Evolutionary conservation across 37 sponge, comb jelly and placozoan genomes (phyloP).

Genomic region (Ianthella basta): DNA sequence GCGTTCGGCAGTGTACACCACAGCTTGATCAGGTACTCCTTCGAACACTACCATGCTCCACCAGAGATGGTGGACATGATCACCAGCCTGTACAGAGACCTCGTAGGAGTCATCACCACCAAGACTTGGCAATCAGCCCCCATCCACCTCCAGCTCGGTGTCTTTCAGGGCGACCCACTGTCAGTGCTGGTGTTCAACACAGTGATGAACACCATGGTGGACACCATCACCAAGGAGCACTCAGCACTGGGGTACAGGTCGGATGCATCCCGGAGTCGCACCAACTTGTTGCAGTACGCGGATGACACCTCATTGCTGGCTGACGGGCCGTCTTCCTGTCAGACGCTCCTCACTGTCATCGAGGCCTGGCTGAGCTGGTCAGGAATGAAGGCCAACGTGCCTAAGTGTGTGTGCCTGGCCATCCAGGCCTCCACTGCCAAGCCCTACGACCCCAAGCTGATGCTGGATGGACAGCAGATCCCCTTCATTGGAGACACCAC

Average conservation of each 20-base stretch:
- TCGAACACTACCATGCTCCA: constrained; percentile 37
- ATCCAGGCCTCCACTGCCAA: constrained; percentile 26
- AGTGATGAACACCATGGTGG: constrained; percentile 38
- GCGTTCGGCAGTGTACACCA: constrained; percentile 49
- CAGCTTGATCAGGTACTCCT: constrained; percentile 23
- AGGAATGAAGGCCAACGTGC: constrained; percentile 37
- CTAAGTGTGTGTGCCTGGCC: constrained; percentile 27
- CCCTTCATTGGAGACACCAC: constrained; percentile 34
- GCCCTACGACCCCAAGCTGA: constrained; percentile 28
- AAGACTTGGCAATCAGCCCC: constrained; percentile 11
- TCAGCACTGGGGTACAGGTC: too few species aligned
- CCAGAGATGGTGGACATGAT: background rate
- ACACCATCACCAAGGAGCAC: constrained; percentile 33
- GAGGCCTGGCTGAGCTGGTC: constrained; percentile 38
- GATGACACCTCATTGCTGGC: constrained; percentile 31
- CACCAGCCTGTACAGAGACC: background rate
- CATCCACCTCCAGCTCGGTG: constrained; percentile 27
- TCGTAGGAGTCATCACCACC: constrained; percentile 9
- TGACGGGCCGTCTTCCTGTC: constrained; percentile 32
- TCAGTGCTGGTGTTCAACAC: constrained; percentile 47
- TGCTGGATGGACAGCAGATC: constrained; percentile 4
- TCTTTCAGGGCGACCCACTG: constrained; percentile 50
- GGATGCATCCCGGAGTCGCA: background rate
- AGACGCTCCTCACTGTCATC: background rate
- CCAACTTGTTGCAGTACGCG: constrained; percentile 35